Evolutionary conservation across 2,888 invertebrate genomes (phyloP), one percentile per base, ranked within the genome.

Genomic region (Drosophila pegasa): DNA sequence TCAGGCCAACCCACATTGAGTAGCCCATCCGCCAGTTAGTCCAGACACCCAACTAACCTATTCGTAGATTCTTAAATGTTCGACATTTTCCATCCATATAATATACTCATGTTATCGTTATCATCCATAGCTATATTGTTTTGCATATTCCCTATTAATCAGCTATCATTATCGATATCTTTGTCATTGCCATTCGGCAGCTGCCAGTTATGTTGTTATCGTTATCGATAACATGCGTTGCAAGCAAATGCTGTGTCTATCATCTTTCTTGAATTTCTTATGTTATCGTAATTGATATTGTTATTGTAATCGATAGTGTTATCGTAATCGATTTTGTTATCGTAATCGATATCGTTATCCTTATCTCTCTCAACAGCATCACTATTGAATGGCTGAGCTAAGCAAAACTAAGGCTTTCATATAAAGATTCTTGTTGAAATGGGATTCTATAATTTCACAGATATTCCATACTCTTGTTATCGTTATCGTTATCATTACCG

Each of bases 11-110:
- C 7, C n/a, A 14, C 14, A 18, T 48, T 48, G 31, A 31, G 20
- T 9, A 14, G 29, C 31, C 71, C 33, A 66, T 59, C 69, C 74
- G 69, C 52, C 52, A 27, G 38, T 55, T 60, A 52, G 64, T 69
- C 50, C 63, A 69, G 38, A 41, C 38, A 37, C 14, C 38, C 7
- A 43, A 25, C 25, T 22, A 4, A 25, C 3, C 41, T 9, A 43
- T 25, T 22, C n/a, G 12, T 22, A 12, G 27, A 9, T 31, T 31
- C 9, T 4, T 10, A 16, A 4, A 2, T 35, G 18, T 4, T 29
- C 7, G 18, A 12, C 29, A 47, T 47, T 12, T 14, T 29, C 14
- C 18, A 47, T 18, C 6, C 1, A 14, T 25, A 27, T 10, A 10
- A 6, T 9, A 31, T 20, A 16, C 10, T 27, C 27, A 2, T 20